Evolutionary conservation across 1,140 invertebrate genomes (phyloP).

Genomic region (Brachionus rubens): DNA sequence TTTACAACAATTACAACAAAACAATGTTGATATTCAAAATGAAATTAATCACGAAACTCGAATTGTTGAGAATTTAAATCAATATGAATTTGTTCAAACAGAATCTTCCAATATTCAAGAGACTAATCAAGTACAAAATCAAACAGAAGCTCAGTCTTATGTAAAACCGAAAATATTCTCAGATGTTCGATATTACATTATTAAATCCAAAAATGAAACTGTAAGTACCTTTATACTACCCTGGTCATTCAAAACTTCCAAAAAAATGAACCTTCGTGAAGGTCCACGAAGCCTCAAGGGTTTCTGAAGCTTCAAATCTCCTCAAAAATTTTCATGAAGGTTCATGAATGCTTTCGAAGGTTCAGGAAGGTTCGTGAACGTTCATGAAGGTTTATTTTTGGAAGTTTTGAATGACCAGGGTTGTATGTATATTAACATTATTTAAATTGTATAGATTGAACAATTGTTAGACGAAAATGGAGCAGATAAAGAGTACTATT

Average conservation of each 20-base stretch:
- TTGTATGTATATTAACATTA: not conserved
- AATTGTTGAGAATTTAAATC: not conserved
- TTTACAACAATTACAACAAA: too few relatives aligned
- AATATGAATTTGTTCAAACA: not conserved
- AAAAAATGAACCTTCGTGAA: too few relatives aligned
- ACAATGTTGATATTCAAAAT: not conserved
- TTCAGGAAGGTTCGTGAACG: too few relatives aligned
- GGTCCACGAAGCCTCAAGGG: too few relatives aligned
- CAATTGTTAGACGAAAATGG: slow-evolving; percentile 22
- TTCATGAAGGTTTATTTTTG: too few relatives aligned
- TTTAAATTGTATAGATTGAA: not conserved
- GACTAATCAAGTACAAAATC: too few relatives aligned
- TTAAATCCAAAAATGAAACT: not conserved
- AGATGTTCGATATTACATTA: slow-evolving; percentile 11
- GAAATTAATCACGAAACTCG: not conserved
- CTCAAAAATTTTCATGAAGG: too few relatives aligned
- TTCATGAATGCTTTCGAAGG: too few relatives aligned
- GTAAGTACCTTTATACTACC: not conserved
- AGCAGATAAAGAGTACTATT: slow-evolving; percentile 29
- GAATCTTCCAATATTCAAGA: not conserved
- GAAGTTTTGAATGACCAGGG: too few relatives aligned
- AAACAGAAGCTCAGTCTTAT: not conserved
- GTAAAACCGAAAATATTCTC: not conserved
- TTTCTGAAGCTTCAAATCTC: too few relatives aligned
- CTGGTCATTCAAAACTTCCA: too few relatives aligned